phyloP scores from a whole-genome alignment of 2,113 vertebrate genomes.

The Apus apus region DNA sequence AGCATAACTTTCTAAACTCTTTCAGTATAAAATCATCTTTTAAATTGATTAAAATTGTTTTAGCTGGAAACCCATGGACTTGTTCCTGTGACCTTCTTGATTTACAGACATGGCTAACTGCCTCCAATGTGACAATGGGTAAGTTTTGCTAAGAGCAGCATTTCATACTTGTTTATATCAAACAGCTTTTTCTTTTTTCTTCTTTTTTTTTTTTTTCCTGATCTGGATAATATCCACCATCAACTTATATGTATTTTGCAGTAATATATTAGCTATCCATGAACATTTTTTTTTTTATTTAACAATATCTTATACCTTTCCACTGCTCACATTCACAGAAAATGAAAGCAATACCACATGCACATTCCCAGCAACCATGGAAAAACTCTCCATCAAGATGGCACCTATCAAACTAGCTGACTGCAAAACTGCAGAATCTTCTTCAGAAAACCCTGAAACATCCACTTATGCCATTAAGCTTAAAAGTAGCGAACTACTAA shows the following conservation, averaged over 20 bases:
- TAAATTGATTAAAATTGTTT: conserved; percentile 61
- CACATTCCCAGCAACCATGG: neutral
- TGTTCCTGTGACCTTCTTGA: conserved; percentile 80
- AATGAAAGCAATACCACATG: conserved; percentile 69
- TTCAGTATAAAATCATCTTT: conserved; percentile 58
- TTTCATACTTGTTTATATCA: neutral
- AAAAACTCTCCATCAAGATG: conserved; percentile 55
- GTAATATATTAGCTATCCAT: neutral
- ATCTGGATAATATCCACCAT: neutral
- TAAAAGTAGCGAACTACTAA: conserved; percentile 23
- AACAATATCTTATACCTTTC: neutral
- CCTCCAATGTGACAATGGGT: conserved; percentile 74
- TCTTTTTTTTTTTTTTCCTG: neutral
- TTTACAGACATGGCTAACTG: conserved; percentile 68
- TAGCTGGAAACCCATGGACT: conserved; percentile 86
- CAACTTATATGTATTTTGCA: neutral
- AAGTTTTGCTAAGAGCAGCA: conserved; percentile 39
- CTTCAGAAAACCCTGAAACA: neutral
- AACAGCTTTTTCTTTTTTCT: neutral
- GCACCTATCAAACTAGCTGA: conserved; percentile 3
- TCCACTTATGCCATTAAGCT: neutral
- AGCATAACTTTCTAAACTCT: conserved; percentile 69
- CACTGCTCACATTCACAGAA: conserved; percentile 66
- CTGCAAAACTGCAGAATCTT: conserved; percentile 15
- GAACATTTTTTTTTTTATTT: neutral